A percentile compares a stretch with the other conserved stretches of the same genome.
These are phyloP conservation scores for Hoplostethus atlanticus DNA, from an alignment of 2,797 vertebrate genomes.

Conservation along the genomic window DNA sequence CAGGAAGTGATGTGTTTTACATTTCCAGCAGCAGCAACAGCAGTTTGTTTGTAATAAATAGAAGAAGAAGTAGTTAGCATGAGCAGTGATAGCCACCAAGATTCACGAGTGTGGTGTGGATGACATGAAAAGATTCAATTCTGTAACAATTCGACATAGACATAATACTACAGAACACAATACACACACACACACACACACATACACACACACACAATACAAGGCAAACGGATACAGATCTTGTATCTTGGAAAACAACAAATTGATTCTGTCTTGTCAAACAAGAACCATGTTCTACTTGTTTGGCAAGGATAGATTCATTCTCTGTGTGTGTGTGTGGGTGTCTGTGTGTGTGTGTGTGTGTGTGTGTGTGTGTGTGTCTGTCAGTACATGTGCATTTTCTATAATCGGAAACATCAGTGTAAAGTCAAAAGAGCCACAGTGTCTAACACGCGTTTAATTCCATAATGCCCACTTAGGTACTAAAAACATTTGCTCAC, in stretches of 20 bases:
- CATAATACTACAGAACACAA: neutral
- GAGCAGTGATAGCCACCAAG: too few relatives aligned
- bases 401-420: conserved; percentile 19
- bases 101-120: neutral
- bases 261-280: conserved; percentile 30
- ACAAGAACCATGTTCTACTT: conserved; percentile 29
- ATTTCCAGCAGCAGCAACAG: too few relatives aligned
- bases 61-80: too few relatives aligned
- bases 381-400: conserved; percentile 13
- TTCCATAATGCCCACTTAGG: conserved; percentile 38
- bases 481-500: conserved; percentile 41
- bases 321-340: neutral
- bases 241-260: conserved; percentile 8
- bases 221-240: neutral
- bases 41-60: too few relatives aligned
- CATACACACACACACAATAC: neutral
- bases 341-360: neutral
- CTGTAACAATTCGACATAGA: neutral
- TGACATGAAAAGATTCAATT: neutral
- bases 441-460: conserved; percentile 32
- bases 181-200: too few relatives aligned
- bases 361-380: neutral
- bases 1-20: too few relatives aligned
- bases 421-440: conserved; percentile 23
- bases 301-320: conserved; percentile 16